These are phyloP conservation scores for Cheilosia grossa DNA, from an alignment of 2,888 invertebrate genomes.

Conservation along the genomic window DNA sequence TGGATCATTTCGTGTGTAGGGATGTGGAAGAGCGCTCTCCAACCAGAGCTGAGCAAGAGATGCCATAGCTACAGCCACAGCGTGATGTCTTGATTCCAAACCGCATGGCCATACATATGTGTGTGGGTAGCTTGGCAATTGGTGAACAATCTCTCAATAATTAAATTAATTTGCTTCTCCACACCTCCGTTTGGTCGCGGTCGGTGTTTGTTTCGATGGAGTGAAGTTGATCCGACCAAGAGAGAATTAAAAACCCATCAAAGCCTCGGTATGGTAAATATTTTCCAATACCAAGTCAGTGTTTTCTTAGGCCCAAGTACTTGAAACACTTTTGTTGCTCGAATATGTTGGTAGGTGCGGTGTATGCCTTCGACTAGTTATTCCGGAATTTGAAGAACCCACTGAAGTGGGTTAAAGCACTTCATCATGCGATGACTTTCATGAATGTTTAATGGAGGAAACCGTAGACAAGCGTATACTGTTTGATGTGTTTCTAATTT, in stretches of 20 bases:
- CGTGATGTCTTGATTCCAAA: slow-evolving; percentile 61
- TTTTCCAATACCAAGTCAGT: slow-evolving; percentile 21
- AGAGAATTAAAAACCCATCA: slow-evolving; percentile 41
- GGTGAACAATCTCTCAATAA: slow-evolving; percentile 47
- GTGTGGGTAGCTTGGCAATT: slow-evolving; percentile 19
- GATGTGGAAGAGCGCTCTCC: not conserved
- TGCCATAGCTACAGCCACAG: slow-evolving; percentile 14
- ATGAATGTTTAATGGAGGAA: slow-evolving; percentile 31
- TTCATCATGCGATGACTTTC: slow-evolving; percentile 31
- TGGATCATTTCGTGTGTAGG: slow-evolving; percentile 49
- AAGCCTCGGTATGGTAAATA: slow-evolving; percentile 17
- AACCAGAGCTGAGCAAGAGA: not conserved
- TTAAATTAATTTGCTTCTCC: slow-evolving; percentile 66
- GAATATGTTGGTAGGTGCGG: not conserved
- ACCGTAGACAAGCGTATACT: not conserved
- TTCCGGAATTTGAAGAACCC: slow-evolving; percentile 51
- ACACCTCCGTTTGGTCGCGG: slow-evolving; percentile 37
- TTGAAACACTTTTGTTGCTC: slow-evolving; percentile 22
- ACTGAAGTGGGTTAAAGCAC: slow-evolving; percentile 62
- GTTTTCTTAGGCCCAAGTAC: slow-evolving; percentile 39
- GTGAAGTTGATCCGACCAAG: not conserved
- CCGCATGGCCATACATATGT: slow-evolving; percentile 6
- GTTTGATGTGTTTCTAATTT: not conserved
- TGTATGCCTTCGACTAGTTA: slow-evolving; percentile 53
- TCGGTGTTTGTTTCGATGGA: slow-evolving; percentile 15